phyloP scores from a whole-genome alignment of 2,113 vertebrate species.

The Morone chrysops region DNA sequence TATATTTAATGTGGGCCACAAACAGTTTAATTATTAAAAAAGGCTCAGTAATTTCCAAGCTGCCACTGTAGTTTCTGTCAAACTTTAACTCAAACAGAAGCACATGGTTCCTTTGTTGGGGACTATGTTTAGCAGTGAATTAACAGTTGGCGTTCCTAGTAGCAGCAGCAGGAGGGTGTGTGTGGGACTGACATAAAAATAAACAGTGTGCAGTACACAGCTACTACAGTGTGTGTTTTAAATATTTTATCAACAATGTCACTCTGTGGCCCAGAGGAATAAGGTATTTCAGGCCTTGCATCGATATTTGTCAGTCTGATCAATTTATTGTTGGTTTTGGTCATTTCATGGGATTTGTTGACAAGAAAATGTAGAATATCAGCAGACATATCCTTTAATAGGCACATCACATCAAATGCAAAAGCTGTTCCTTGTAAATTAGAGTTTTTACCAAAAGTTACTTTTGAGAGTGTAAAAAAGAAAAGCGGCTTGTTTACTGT shows the following conservation, averaged over 20 bases:
- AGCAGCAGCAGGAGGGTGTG: not conserved
- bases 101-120: not conserved
- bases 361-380: not conserved
- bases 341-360: conserved; percentile 33
- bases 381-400: not conserved
- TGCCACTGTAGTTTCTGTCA: not conserved
- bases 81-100: not conserved
- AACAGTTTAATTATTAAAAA: not conserved
- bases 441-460: conserved; percentile 12
- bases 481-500: conserved; percentile 42
- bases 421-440: conserved; percentile 28
- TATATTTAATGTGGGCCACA: not conserved
- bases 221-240: not conserved
- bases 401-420: not conserved
- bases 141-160: not conserved
- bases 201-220: not conserved
- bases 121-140: not conserved
- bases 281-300: not conserved
- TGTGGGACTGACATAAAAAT: not conserved
- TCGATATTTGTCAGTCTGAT: too few species aligned
- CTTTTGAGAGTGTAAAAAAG: conserved; percentile 31
- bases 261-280: not conserved
- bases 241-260: not conserved
- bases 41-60: too few species aligned
- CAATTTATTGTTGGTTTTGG: not conserved